Evolutionary conservation across 1,140 invertebrate species (phyloP).

Genomic region (Bemisia tabaci): DNA sequence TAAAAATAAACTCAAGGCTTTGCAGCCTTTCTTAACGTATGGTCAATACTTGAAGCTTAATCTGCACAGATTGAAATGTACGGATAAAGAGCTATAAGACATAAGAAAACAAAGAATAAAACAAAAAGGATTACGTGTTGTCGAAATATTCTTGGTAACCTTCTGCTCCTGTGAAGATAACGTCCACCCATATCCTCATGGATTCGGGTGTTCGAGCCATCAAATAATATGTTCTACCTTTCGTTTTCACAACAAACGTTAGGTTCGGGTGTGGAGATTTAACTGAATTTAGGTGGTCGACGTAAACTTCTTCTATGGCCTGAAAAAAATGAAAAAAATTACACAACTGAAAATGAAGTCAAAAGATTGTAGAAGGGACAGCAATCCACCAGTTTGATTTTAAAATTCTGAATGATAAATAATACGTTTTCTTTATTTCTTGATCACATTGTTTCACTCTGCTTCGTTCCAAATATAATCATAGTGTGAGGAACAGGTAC

Average conservation of each 20-base stretch:
- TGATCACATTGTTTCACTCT: too few species aligned
- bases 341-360: neutral
- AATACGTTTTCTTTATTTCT: too few species aligned
- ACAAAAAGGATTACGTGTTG: neutral
- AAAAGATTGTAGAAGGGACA: neutral
- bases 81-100: too few species aligned
- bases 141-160: conserved; percentile 48
- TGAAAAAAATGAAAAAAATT: conserved; percentile 32
- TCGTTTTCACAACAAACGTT: conserved; percentile 94
- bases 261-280: conserved; percentile 80
- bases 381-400: neutral
- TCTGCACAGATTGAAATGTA: too few species aligned
- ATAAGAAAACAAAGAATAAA: neutral
- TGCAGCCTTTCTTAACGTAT: too few species aligned
- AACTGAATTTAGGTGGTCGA: conserved; percentile 85
- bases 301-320: conserved; percentile 94
- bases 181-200: conserved; percentile 95
- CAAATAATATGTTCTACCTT: conserved; percentile 73
- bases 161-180: conserved; percentile 78
- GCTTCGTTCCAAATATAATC: too few species aligned
- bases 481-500: too few species aligned
- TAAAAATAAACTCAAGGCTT: too few species aligned
- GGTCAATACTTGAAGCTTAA: too few species aligned
- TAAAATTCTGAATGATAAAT: neutral
- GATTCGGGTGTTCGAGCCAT: conserved; percentile 88